phyloP scores from a whole-genome alignment of 2,888 invertebrate species.

The Geotrupes spiniger region DNA sequence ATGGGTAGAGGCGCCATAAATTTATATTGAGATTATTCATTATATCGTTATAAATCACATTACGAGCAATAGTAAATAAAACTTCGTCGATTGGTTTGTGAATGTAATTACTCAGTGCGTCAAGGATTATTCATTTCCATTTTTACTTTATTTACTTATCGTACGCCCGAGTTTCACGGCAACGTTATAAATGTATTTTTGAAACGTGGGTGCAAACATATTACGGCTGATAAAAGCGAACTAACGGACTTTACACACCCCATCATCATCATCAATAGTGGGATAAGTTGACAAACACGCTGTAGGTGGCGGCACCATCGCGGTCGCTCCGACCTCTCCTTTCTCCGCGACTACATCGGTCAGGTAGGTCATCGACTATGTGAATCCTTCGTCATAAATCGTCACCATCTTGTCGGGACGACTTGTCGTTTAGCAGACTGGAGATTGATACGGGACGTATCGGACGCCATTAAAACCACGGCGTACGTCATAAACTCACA shows the following conservation, averaged over 20 bases:
- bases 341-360: slow-evolving; percentile 10
- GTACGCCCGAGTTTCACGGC: too few species aligned
- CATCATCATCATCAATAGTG: slow-evolving; percentile 14
- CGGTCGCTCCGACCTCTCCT: slow-evolving; percentile 15
- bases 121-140: too few species aligned
- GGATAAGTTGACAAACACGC: slow-evolving; percentile 10
- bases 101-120: too few species aligned
- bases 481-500: slow-evolving; percentile 32
- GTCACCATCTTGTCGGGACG: slow-evolving; percentile 31
- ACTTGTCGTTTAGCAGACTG: slow-evolving; percentile 26
- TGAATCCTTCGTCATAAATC: slow-evolving; percentile 26
- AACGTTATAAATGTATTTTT: not conserved
- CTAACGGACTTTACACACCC: slow-evolving; percentile 7
- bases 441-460: slow-evolving; percentile 35
- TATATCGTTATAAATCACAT: too few species aligned
- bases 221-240: not conserved
- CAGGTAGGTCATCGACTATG: slow-evolving; percentile 29
- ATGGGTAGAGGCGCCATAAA: too few species aligned
- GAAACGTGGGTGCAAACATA: not conserved
- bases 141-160: too few species aligned
- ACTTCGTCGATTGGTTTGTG: too few species aligned
- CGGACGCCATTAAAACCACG: slow-evolving; percentile 32
- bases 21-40: too few species aligned
- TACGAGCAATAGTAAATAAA: too few species aligned
- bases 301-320: slow-evolving; percentile 19